Base-by-base conservation (phyloP, 2,797 vertebrate genomes). In the Pseudomugil gertrudae region DNA sequence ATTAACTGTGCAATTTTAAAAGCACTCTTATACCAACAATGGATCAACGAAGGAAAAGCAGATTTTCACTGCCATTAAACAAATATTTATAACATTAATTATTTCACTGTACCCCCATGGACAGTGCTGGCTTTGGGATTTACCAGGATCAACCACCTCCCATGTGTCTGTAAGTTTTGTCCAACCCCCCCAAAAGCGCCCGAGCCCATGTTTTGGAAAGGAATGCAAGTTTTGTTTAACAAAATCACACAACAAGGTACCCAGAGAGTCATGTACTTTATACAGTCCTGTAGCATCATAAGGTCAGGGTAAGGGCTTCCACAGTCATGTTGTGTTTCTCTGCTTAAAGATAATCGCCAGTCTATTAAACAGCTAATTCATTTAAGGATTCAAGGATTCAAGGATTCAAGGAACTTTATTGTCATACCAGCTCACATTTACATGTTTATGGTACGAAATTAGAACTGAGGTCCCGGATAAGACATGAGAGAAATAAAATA, bases 11-110 rank as follows among this genome's bases (percentile, higher is more conserved):
- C 51, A 64, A 53, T 79, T 72, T 63, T 78, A 74, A 78, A 83
- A 66, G 52, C 70, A 75, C 17, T 72, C 58, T 81, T 67, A 66
- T 62, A 70, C 58, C 60, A 61, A 84, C 68, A 72, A 61, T 60
- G 64, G 65, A 72, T 71, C 52, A 72, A 59, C 48, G 48, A 62
- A 82, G 65, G 33, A 64, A 58, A 82, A 66, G n/a, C 48, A 59
- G 61, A 76, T 68, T 87, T 27, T 30, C 68, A 67, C 45, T 32
- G 36, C 69, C 66, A 77, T 87, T 83, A 83, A 82, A 85, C 66
- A 84, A 80, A 81, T 75, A 84, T 81, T 87, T 82, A 66, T 43
- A 85, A 85, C 72, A 75, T 78, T 80, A 89, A 79, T 84, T 88
- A 78, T 83, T 89, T 82, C 84, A 90, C 87, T 74, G 57, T 75